Evolutionary conservation across 2,113 vertebrate species (phyloP).

Genomic region (Brachionichthys hirsutus): DNA sequence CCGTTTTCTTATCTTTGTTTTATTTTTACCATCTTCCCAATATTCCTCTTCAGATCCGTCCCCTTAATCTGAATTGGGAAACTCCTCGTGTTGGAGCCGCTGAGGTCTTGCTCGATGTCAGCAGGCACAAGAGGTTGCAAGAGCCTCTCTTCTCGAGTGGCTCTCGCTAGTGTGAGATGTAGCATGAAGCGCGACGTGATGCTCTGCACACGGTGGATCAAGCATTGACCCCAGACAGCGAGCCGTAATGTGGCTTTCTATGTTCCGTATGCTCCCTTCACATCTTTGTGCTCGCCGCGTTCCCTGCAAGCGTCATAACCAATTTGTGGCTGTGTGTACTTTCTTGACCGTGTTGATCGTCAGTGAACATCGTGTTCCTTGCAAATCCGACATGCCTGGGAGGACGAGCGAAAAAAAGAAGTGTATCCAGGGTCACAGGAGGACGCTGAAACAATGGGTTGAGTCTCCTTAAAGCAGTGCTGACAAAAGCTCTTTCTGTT

Average conservation of each 20-base stretch:
- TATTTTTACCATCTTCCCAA: no score
- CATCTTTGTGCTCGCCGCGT: not conserved
- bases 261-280: conserved; percentile 5
- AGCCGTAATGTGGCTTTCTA: not conserved
- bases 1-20: not conserved
- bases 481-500: conserved; percentile 44
- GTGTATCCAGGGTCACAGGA: conserved; percentile 27
- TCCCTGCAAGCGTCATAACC: conserved; percentile 26
- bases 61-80: no score
- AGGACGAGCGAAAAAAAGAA: conserved; percentile 20
- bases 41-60: no score
- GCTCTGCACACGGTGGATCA: conserved; percentile 9
- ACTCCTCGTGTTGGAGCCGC: no score
- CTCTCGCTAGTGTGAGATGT: conserved; percentile 15
- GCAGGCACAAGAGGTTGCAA: conserved; percentile 4
- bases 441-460: conserved; percentile 33
- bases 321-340: conserved; percentile 8
- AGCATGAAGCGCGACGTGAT: conserved; percentile 27
- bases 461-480: conserved; percentile 44
- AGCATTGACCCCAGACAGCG: conserved; percentile 20
- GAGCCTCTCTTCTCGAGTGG: conserved; percentile 31
- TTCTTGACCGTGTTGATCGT: conserved; percentile 33
- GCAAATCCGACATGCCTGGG: not conserved
- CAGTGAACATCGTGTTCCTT: conserved; percentile 30
- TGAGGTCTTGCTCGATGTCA: not conserved